phyloP scores from a whole-genome alignment of 2,113 vertebrate species.

The Pomatorhinus ruficollis region DNA sequence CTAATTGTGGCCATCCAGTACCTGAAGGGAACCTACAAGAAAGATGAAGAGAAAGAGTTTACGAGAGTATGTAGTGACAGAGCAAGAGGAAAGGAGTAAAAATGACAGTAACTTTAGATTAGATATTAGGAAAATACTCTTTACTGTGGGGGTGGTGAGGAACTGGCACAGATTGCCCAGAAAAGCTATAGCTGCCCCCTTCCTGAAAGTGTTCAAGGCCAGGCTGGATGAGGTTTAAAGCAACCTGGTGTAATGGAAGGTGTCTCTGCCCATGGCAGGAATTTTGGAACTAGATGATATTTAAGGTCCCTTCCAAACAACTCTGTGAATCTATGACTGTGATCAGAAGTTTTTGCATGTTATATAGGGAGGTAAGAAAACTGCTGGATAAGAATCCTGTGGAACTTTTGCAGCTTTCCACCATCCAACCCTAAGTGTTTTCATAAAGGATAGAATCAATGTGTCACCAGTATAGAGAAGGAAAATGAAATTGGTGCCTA shows the following conservation, averaged over 20 bases:
- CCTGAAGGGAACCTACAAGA: background rate
- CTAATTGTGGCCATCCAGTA: background rate
- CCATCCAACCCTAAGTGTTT: background rate
- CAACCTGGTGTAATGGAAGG: background rate
- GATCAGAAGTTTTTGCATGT: background rate
- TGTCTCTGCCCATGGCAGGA: background rate
- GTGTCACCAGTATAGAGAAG: background rate
- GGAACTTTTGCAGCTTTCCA: background rate
- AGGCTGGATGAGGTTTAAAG: background rate
- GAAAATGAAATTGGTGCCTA: background rate
- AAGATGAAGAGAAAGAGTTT: background rate
- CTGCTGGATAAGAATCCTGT: background rate
- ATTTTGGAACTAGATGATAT: background rate
- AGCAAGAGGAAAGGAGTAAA: background rate
- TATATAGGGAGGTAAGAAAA: background rate
- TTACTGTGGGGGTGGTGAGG: background rate
- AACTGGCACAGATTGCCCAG: background rate
- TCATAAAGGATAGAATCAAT: background rate
- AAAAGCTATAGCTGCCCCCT: background rate
- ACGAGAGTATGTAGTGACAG: too few relatives aligned
- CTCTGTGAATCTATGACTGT: background rate
- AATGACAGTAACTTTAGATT: background rate
- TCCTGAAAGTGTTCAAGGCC: background rate
- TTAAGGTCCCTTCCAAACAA: background rate
- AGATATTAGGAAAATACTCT: background rate